Evolutionary conservation across 2,797 vertebrate species (phyloP).

Genomic region (Gymnocypris eckloni): DNA sequence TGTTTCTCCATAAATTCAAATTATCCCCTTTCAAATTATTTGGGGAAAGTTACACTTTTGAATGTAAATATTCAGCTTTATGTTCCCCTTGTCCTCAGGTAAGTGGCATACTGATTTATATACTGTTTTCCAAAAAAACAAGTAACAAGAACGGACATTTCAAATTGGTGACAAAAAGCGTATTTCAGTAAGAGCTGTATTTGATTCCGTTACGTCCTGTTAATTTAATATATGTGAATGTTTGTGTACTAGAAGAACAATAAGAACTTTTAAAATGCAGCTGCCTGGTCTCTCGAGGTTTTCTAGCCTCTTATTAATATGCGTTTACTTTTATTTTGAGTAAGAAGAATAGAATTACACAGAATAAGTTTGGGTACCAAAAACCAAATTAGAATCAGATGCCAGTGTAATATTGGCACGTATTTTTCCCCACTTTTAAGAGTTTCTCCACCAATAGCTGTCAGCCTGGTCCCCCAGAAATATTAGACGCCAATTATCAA

Average conservation of each 20-base stretch:
- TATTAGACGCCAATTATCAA: constrained; percentile 69
- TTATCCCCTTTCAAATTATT: constrained; percentile 49
- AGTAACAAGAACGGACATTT: neutral
- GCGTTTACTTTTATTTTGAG: constrained; percentile 2
- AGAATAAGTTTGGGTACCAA: constrained; percentile 16
- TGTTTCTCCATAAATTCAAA: constrained; percentile 55
- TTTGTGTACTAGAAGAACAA: neutral
- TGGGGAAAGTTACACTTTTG: constrained; percentile 48
- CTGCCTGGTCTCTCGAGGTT: neutral
- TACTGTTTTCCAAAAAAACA: neutral
- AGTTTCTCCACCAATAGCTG: constrained; percentile 69
- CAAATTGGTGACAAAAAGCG: constrained; percentile 13
- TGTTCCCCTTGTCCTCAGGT: constrained; percentile 27
- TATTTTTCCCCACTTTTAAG: constrained; percentile 45
- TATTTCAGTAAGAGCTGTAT: neutral
- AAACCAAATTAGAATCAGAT: constrained; percentile 33
- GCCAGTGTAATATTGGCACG: constrained; percentile 36
- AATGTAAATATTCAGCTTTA: constrained; percentile 46
- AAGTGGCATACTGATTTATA: constrained; percentile 46
- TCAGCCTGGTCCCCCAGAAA: constrained; percentile 74
- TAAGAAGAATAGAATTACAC: neutral
- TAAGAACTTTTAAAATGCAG: neutral
- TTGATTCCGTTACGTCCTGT: neutral
- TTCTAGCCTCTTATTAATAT: constrained; percentile 26
- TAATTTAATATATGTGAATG: neutral